These are phyloP conservation scores for Sarcophaga caerulescens DNA, from an alignment of 2,888 invertebrate species.

Conservation along the genomic window DNA sequence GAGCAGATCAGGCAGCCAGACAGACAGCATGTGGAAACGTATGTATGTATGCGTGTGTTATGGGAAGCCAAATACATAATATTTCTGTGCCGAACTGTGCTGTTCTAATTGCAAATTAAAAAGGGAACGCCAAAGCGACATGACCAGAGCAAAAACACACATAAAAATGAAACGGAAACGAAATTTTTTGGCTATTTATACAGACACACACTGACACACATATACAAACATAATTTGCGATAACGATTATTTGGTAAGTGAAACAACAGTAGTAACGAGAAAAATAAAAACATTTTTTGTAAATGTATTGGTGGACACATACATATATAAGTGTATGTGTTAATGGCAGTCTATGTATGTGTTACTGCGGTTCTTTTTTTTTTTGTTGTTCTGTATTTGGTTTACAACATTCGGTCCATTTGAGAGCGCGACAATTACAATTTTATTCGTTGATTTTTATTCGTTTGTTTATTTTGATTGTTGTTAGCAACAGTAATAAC, in stretches of 20 bases:
- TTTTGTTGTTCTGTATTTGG: not conserved
- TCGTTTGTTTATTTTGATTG: not conserved
- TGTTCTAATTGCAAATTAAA: constrained; percentile 57
- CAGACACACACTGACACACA: not conserved
- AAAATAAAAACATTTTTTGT: too few relatives aligned
- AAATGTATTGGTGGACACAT: not conserved
- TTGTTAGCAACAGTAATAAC: not conserved
- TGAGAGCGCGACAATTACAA: not conserved
- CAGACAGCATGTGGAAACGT: too few relatives aligned
- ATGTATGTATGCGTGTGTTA: not conserved
- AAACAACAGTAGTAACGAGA: constrained; percentile 3
- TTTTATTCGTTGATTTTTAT: not conserved
- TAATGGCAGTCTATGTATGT: not conserved
- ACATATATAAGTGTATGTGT: not conserved
- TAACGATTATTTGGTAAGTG: constrained; percentile 45
- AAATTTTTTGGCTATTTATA: constrained; percentile 42
- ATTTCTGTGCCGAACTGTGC: not conserved
- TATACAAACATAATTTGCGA: constrained; percentile 35
- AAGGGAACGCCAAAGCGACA: not conserved
- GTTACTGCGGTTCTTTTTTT: not conserved
- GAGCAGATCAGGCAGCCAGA: too few relatives aligned
- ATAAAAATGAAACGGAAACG: not conserved
- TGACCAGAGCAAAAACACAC: not conserved
- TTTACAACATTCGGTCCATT: not conserved
- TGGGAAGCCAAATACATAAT: not conserved